These are phyloP conservation scores for Heliconius hermathena DNA, from an alignment of 1,140 invertebrate genomes.

Conservation along the genomic window DNA sequence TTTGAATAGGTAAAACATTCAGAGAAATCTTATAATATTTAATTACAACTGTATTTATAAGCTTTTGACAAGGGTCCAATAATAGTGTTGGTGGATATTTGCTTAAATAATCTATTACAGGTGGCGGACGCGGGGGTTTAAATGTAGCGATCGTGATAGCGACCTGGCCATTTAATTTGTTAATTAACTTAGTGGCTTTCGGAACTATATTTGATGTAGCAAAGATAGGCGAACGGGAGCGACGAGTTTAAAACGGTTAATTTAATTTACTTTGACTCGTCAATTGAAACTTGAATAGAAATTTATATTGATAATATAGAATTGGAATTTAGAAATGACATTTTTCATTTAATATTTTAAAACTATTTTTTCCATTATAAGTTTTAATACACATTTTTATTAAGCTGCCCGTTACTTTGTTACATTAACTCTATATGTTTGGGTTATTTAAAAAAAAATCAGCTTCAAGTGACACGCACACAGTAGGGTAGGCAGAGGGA, in stretches of 20 bases:
- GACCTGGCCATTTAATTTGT: slow-evolving; percentile 16
- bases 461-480: no score
- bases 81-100: neutral
- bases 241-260: neutral
- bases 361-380: no score
- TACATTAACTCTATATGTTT: no score
- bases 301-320: neutral
- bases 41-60: neutral
- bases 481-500: no score
- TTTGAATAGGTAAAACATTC: neutral
- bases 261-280: neutral
- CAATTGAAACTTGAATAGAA: neutral
- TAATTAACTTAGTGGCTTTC: slow-evolving; percentile 16
- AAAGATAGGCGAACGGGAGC: slow-evolving; percentile 8
- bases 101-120: slow-evolving; percentile 10
- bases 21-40: neutral
- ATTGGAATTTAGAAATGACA: neutral
- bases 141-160: slow-evolving; percentile 8
- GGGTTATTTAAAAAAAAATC: no score
- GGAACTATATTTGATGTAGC: slow-evolving; percentile 14
- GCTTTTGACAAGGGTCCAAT: neutral
- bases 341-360: neutral
- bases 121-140: neutral
- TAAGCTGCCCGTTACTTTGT: no score
- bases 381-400: neutral